Percentiles rank a stretch among this genome's conserved stretches.
Conservation (phyloP, 2,888 invertebrate species). For the Mimas tiliae region DNA sequence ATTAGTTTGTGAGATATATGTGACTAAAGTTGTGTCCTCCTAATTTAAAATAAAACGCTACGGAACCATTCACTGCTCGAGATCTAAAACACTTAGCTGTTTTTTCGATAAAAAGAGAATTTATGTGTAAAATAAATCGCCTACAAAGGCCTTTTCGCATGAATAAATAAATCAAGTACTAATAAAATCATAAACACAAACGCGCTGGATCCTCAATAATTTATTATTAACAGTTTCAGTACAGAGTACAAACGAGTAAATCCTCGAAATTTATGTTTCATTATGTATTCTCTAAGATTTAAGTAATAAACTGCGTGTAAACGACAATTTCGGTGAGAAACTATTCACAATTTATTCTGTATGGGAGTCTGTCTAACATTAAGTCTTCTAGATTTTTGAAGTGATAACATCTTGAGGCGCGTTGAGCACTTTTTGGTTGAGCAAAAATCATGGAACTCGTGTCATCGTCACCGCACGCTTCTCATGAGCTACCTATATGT, state of each 20-base stretch:
- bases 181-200: constrained; percentile 6
- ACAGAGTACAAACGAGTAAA: constrained; percentile 7
- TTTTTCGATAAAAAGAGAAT: neutral
- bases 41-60: too few relatives aligned
- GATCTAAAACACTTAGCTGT: too few relatives aligned
- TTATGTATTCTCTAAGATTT: constrained; percentile 9
- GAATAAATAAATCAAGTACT: constrained; percentile 5
- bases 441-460: too few relatives aligned
- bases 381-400: neutral
- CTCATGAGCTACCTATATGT: too few relatives aligned
- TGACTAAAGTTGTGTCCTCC: too few relatives aligned
- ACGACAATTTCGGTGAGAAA: neutral
- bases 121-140: neutral
- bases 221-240: constrained; percentile 19
- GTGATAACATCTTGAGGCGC: too few relatives aligned
- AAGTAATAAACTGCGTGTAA: neutral
- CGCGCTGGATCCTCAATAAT: neutral
- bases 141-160: neutral
- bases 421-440: too few relatives aligned
- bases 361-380: neutral
- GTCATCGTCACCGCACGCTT: too few relatives aligned
- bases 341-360: neutral
- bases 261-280: constrained; percentile 12
- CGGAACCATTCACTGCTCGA: too few relatives aligned
- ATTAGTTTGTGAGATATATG: too few relatives aligned